A percentile compares a stretch with the other conserved stretches of the same genome.
phyloP scores from a whole-genome alignment of 2,797 vertebrate species.

The Lycodopsis pacificus region DNA sequence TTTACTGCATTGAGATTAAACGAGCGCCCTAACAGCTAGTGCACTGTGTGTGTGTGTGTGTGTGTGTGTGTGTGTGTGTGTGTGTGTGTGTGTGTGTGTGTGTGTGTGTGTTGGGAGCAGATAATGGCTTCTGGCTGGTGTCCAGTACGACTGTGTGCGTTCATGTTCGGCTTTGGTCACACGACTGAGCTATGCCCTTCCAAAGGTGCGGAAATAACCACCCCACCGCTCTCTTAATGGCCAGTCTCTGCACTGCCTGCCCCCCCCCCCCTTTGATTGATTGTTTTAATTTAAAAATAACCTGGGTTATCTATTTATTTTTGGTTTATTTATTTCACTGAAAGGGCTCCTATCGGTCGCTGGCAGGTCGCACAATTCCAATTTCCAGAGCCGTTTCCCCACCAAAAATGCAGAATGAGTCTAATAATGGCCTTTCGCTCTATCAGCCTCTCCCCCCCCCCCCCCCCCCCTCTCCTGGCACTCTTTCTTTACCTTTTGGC shows the following conservation, averaged over 20 bases:
- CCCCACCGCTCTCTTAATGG: constrained; percentile 58
- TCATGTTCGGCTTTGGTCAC: constrained; percentile 54
- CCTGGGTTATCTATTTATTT: constrained; percentile 75
- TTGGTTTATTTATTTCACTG: constrained; percentile 70
- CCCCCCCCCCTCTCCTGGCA: constrained; percentile 35
- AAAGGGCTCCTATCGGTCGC: constrained; percentile 68
- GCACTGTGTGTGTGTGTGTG: not conserved
- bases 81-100: too few species aligned
- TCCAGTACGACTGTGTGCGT: constrained; percentile 40
- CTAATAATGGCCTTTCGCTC: constrained; percentile 70
- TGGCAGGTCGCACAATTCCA: constrained; percentile 72
- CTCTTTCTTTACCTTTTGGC: constrained; percentile 52
- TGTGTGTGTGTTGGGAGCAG: constrained; percentile 3
- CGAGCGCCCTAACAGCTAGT: constrained; percentile 2
- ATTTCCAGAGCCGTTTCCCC: constrained; percentile 66
- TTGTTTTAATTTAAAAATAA: constrained; percentile 83
- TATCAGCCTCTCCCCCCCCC: constrained; percentile 45
- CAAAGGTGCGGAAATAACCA: constrained; percentile 70
- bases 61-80: too few species aligned
- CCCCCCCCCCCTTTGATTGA: constrained; percentile 69
- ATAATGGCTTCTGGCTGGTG: constrained; percentile 43
- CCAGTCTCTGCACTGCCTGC: constrained; percentile 34
- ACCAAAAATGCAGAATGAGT: constrained; percentile 75
- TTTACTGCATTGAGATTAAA: constrained; percentile 46
- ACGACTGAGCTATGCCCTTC: constrained; percentile 45